Base-by-base conservation (phyloP, 2,113 vertebrate genomes). In the Panthera tigris region DNA sequence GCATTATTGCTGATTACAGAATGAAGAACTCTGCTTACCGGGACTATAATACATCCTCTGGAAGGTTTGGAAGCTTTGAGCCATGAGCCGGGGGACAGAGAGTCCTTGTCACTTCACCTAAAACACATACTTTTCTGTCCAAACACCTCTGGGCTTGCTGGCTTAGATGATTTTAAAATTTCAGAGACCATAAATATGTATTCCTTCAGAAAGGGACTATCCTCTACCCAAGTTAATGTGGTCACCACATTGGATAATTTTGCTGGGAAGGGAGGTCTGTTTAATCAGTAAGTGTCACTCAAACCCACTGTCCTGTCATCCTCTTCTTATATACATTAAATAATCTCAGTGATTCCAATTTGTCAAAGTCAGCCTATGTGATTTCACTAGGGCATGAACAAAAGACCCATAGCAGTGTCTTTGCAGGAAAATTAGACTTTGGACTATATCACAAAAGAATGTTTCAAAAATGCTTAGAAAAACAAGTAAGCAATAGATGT, bases 351-450 rank as follows among this genome's bases (percentile, higher is more conserved):
- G 45, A n/a, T 68, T 45, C 57, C 33, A 7, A 57, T 68, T 81
- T 94, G 71, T 88, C 23, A 19, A 82, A 13, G 31, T 68, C 78
- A 66, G 45, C 48, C 52, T 50, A 14, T 95, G 52, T 89, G 89
- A 84, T 89, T 93, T 94, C 52, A 85, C 8, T 21, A 69, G n/a
- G 27, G 15, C 14, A 39, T 1, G 33, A 79, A 79, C 12, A 63
- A 78, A 92, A 88, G 31, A 27, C 14, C 55, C 45, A 15, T 3
- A 55, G 27, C 82, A 86, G 50, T 52, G 12, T 16, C n/a, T 29
- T 96, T 66, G n/a, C 3, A 90, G 65, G 57, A 71, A 82, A 50
- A 73, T 83, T 45, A n/a, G 69, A 92, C 71, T 55, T 92, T 55
- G 45, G 21, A 48, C 36, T 39, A 0, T 57, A 21, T 89, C 65